A percentile compares a stretch with the other conserved stretches of the same genome.
Conservation (phyloP, 1,140 invertebrate genomes). For the Neodiprion lecontei region DNA sequence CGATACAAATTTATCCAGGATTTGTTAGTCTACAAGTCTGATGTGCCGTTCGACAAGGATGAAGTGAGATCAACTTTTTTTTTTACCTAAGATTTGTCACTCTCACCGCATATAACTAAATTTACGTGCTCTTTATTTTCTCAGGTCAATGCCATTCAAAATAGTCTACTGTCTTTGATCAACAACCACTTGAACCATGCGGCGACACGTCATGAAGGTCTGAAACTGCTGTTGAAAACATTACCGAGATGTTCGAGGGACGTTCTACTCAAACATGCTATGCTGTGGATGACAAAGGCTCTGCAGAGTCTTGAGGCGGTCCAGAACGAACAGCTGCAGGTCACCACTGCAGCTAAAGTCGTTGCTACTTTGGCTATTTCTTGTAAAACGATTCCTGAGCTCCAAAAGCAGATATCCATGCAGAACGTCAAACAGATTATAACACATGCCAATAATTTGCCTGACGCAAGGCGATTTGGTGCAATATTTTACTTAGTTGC, state of each 20-base stretch:
- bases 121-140: background rate
- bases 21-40: conserved; percentile 30
- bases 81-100: background rate
- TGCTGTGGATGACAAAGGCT: conserved; percentile 48
- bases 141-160: conserved; percentile 34
- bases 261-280: conserved; percentile 39
- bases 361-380: conserved; percentile 33
- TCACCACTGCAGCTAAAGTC: conserved; percentile 42
- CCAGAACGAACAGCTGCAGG: conserved; percentile 30
- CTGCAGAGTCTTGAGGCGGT: conserved; percentile 42
- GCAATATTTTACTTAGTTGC: conserved; percentile 42
- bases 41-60: conserved; percentile 36
- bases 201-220: conserved; percentile 28
- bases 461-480: conserved; percentile 26
- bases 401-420: conserved; percentile 50
- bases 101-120: too few relatives aligned
- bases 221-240: conserved; percentile 34
- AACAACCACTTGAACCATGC: conserved; percentile 41
- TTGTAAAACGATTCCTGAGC: conserved; percentile 43
- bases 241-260: conserved; percentile 38
- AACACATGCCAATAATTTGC: conserved; percentile 33
- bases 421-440: conserved; percentile 51
- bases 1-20: conserved; percentile 33
- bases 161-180: conserved; percentile 30
- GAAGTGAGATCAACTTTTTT: conserved; percentile 28